These are phyloP conservation scores for Cryptus armator DNA, from an alignment of 2,888 invertebrate species.

Conservation along the genomic window DNA sequence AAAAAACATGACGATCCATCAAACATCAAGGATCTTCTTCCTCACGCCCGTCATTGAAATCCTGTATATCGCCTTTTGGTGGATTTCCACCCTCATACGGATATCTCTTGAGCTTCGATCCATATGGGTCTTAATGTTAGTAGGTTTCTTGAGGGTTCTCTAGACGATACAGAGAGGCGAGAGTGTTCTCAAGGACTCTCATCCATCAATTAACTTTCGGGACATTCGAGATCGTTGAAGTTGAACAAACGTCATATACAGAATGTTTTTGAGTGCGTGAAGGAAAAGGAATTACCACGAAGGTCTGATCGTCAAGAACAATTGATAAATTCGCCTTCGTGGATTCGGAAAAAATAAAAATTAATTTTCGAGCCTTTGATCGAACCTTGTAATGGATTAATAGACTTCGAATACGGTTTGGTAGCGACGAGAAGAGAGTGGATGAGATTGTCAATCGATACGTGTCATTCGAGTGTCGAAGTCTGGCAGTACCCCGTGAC, in stretches of 20 bases:
- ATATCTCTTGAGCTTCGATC: slow-evolving; percentile 49
- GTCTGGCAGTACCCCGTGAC: slow-evolving; percentile 43
- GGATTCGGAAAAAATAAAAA: background rate
- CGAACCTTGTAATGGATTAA: background rate
- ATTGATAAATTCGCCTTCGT: background rate
- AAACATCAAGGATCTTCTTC: slow-evolving; percentile 55
- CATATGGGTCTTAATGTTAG: slow-evolving; percentile 47
- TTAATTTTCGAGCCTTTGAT: background rate
- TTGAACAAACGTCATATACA: slow-evolving; percentile 35
- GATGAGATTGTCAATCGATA: slow-evolving; percentile 41
- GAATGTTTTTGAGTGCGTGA: background rate
- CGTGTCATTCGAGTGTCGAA: slow-evolving; percentile 55
- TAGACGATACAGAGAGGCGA: slow-evolving; percentile 54
- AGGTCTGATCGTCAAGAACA: slow-evolving; percentile 20
- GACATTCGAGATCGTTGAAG: slow-evolving; percentile 51
- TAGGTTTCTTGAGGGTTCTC: slow-evolving; percentile 45
- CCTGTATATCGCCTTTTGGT: slow-evolving; percentile 33
- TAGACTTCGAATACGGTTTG: slow-evolving; percentile 3
- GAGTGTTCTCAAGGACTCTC: slow-evolving; percentile 58
- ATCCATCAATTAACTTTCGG: slow-evolving; percentile 66
- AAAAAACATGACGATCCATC: slow-evolving; percentile 67
- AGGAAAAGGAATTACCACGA: background rate
- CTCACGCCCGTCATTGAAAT: slow-evolving; percentile 38
- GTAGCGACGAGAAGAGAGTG: slow-evolving; percentile 22
- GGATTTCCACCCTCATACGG: slow-evolving; percentile 46